Evolutionary conservation across 2,113 vertebrate genomes (phyloP), one percentile per base, ranked within the genome.

Genomic region (Rissa tridactyla): DNA sequence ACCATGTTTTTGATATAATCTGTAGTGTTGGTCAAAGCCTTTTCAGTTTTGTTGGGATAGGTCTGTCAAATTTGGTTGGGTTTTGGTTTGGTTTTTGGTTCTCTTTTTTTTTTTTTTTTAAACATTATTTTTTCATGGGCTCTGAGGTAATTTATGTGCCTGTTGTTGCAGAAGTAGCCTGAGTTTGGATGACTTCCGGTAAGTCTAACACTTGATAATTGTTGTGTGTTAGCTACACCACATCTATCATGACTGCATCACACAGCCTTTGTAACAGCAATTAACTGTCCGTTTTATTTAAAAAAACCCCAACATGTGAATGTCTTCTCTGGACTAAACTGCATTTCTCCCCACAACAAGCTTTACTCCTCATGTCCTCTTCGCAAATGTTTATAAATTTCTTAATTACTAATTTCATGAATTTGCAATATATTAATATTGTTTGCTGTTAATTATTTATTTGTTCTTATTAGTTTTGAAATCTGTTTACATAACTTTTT

Each of bases 131-230:
- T 97, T 69, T 97, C 86, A 91, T 96, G 97, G 95, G 97, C 96
- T 91, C 94, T 86, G 97, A 62, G 95, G 86, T 99, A 98, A 99
- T 98, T 95, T 76, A 92, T 98, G 92, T 99, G 98, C 98, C 98
- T 99, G 97, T 98, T 99, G 98, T 99, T 99, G 97, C 99, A 99
- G 99, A 99, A 99, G 99, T 99, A 99, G 99, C 99, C 98, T 99
- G 98, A 98, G 98, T 99, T 97, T 99, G 98, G 99, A 99, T 95
- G 99, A 99, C 87, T 98, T 98, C 91, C 98, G 99, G 99, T 99
- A 98, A 99, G 99, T 99, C 98, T 92, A 91, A 97, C 97, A 98
- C 98, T 98, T 96, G 70, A 85, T 96, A 96, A 85, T 95, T 98
- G 97, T 98, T 98, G 78, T 86, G 65, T 95, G 71, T 94, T 97